Evolutionary conservation across 1,140 invertebrate species (phyloP), one percentile per base, ranked within the genome.

Genomic region (Caerostris extrusa): DNA sequence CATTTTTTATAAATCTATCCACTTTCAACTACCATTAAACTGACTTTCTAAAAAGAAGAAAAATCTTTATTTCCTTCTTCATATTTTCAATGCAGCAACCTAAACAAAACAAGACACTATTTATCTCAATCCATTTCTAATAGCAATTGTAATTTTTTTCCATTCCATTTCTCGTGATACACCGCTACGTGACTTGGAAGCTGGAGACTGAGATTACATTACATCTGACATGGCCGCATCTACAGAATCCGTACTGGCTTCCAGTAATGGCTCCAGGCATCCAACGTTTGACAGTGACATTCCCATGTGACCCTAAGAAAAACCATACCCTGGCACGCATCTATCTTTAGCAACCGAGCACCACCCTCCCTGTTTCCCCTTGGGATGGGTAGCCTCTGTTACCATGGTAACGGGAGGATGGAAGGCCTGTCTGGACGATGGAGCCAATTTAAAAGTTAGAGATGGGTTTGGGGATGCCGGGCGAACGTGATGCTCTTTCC

Each of bases 401-500:
- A 12, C 67, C 89, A 14, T 91, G 89, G 71, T 12, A 91, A 71
- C 56, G 19, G 19, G 2, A 82, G 69, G 55, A 71, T 3, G 17
- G 67, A 57, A 71, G 89, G 82, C 71, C 34, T 82, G 89, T 91
- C 89, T 91, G 89, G 89, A 17, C 56, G n/a, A 10, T 10, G 19
- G 34, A 82, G 89, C n/a, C 61, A 91, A 91, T 91, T 91, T 91
- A 10, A 14, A 50, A 19, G 55, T 50, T 81, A n/a, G 69, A 56
- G 87, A 89, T 89, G 64, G 60, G 87, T 55, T 89, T 89, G 61
- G 34, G 64, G 85, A 61, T 81, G 4, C 71, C 1, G 3, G 50
- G 87, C 6, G n/a, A 64, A 71, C 61, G 61, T 67, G 61, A 71
- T 67, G 64, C 64, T 89, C 87, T 71, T 69, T 69, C 34, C 87